phyloP scores from a whole-genome alignment of 2,888 invertebrate species.

The Erebia palarica region DNA sequence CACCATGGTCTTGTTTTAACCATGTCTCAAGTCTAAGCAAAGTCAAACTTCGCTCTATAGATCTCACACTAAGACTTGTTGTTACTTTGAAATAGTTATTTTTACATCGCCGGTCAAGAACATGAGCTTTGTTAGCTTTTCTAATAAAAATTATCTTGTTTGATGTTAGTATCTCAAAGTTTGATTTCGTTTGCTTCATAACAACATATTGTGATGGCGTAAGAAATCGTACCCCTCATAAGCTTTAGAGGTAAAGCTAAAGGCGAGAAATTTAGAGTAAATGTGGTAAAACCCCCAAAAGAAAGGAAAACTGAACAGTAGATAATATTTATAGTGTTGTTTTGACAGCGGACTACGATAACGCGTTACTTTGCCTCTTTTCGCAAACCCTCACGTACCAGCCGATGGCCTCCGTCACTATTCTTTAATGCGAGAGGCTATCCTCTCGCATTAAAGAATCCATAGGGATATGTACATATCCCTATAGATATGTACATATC shows the following conservation, averaged over 20 bases:
- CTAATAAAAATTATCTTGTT: too few relatives aligned
- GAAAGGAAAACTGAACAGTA: slow-evolving; percentile 12
- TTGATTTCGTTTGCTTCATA: not conserved
- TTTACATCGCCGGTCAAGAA: not conserved
- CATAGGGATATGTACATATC: too few relatives aligned
- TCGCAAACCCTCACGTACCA: slow-evolving; percentile 30
- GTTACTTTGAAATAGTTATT: not conserved
- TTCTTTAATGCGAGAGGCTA: slow-evolving; percentile 27
- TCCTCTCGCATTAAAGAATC: too few relatives aligned
- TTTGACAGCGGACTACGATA: slow-evolving; percentile 27
- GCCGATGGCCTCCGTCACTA: slow-evolving; percentile 3
- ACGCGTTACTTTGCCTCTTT: slow-evolving; percentile 23
- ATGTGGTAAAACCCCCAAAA: slow-evolving; percentile 6
- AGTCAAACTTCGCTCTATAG: too few relatives aligned
- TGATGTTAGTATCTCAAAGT: too few relatives aligned
- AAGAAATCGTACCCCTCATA: not conserved
- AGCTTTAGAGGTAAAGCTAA: not conserved
- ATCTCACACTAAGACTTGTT: not conserved
- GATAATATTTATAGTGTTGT: slow-evolving; percentile 30
- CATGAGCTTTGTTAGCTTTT: too few relatives aligned
- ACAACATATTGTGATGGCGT: not conserved
- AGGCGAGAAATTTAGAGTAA: slow-evolving; percentile 8
- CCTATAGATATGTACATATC: slow-evolving; percentile 13
- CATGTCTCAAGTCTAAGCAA: too few relatives aligned
- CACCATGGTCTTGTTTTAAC: too few relatives aligned